phyloP scores from a whole-genome alignment of 2,888 invertebrate species.

The Megalurothrips usitatus region DNA sequence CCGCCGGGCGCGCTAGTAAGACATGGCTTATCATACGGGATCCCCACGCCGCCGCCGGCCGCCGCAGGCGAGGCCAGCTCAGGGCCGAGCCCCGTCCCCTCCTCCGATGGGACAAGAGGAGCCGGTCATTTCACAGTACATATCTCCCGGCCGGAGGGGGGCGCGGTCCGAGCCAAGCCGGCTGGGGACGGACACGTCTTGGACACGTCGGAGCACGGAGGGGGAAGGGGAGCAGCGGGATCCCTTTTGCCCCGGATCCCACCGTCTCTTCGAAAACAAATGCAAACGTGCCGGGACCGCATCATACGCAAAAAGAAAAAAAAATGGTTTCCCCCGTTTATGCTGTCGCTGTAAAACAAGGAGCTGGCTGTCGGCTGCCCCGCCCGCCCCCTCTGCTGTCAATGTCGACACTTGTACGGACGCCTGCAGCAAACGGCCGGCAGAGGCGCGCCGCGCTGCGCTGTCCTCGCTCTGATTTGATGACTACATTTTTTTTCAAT shows the following conservation, averaged over 20 bases:
- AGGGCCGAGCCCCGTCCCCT: neutral
- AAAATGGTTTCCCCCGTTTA: neutral
- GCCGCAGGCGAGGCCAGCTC: neutral
- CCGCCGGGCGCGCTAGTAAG: too few relatives aligned
- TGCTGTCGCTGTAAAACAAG: neutral
- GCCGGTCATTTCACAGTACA: slow-evolving; percentile 15
- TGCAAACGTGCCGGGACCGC: neutral
- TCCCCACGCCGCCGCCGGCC: neutral
- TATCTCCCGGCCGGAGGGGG: neutral
- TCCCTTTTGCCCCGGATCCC: neutral
- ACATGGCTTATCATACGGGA: neutral
- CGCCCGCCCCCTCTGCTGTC: too few relatives aligned
- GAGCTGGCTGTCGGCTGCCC: neutral
- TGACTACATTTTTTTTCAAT: too few relatives aligned
- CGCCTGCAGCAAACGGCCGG: too few relatives aligned
- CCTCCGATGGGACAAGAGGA: neutral
- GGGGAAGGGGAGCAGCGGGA: neutral
- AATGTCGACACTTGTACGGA: too few relatives aligned
- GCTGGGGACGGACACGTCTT: too few relatives aligned
- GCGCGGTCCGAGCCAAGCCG: too few relatives aligned
- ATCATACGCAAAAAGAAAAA: neutral
- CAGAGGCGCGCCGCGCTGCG: too few relatives aligned
- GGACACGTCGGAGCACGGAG: too few relatives aligned
- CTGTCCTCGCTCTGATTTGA: too few relatives aligned
- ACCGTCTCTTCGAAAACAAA: neutral